phyloP scores from a whole-genome alignment of 2,888 invertebrate species.

The Phortica okadai region DNA sequence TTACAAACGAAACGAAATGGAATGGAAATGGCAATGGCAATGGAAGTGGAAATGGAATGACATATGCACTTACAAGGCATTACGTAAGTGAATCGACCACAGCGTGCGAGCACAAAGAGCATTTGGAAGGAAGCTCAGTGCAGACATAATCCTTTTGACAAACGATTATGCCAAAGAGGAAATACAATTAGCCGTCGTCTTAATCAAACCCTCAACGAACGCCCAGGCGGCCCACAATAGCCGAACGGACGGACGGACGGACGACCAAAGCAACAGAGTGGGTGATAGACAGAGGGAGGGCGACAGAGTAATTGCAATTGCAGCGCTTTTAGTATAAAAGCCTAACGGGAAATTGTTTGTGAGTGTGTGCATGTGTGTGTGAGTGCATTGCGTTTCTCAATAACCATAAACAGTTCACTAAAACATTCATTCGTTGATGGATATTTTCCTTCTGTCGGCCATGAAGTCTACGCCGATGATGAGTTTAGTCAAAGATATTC shows the following conservation, averaged over 20 bases:
- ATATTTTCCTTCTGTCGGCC: slow-evolving; percentile 63
- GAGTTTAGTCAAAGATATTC: slow-evolving; percentile 52
- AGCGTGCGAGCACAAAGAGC: slow-evolving; percentile 37
- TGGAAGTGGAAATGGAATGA: background rate
- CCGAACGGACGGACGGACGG: background rate
- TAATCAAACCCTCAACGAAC: background rate
- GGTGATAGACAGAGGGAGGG: background rate
- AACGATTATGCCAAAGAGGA: slow-evolving; percentile 61
- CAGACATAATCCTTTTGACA: slow-evolving; percentile 66
- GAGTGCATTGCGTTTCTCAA: slow-evolving; percentile 22
- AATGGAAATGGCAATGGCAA: background rate
- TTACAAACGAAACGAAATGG: slow-evolving; percentile 11
- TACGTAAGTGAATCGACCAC: slow-evolving; percentile 59
- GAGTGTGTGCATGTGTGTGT: slow-evolving; percentile 17
- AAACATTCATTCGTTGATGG: slow-evolving; percentile 62
- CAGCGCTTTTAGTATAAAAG: slow-evolving; percentile 1
- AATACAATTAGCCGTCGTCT: slow-evolving; percentile 57
- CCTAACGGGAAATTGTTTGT: background rate
- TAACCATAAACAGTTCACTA: slow-evolving; percentile 56
- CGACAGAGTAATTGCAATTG: background rate
- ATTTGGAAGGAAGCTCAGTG: background rate
- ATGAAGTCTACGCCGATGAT: slow-evolving; percentile 52
- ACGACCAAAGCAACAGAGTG: slow-evolving; percentile 13
- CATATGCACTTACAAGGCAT: slow-evolving; percentile 53
- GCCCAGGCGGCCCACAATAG: background rate